A percentile compares a stretch with the other conserved stretches of the same genome.
Evolutionary conservation across 1,140 invertebrate genomes (phyloP).

Genomic region (Chironomus tepperi): DNA sequence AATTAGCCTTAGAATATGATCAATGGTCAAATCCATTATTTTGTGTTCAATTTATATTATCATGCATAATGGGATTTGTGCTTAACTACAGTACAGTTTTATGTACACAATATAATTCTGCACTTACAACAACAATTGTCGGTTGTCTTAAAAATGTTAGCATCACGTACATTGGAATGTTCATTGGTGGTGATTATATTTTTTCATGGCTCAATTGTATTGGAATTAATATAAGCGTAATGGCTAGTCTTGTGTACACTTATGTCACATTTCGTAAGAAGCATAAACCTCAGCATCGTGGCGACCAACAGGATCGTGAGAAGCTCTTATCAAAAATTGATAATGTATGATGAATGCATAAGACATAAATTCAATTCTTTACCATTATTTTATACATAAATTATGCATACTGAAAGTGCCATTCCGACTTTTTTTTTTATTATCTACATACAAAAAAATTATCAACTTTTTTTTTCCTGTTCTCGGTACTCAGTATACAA

Average conservation of each 20-base stretch:
- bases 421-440: neutral
- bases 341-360: neutral
- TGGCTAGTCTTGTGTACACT: slow-evolving; percentile 70
- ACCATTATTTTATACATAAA: neutral
- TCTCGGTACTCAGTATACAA: neutral
- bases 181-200: slow-evolving; percentile 94
- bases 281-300: slow-evolving; percentile 39
- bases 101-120: slow-evolving; percentile 94
- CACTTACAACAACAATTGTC: slow-evolving; percentile 96
- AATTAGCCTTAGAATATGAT: slow-evolving; percentile 53
- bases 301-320: slow-evolving; percentile 34
- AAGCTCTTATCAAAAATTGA: slow-evolving; percentile 30
- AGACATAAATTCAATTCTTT: neutral
- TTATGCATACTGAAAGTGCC: neutral
- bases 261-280: slow-evolving; percentile 66
- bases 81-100: slow-evolving; percentile 91
- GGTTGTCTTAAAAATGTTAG: slow-evolving; percentile 93
- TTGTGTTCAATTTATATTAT: slow-evolving; percentile 73
- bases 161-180: slow-evolving; percentile 90
- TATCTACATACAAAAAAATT: too few relatives aligned
- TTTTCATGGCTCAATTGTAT: slow-evolving; percentile 90
- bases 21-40: slow-evolving; percentile 73
- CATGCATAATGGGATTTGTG: slow-evolving; percentile 95
- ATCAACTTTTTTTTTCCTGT: too few relatives aligned
- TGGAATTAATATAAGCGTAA: slow-evolving; percentile 85